Conservation (phyloP, 2,888 invertebrate genomes). For the Ochropleura plecta region DNA sequence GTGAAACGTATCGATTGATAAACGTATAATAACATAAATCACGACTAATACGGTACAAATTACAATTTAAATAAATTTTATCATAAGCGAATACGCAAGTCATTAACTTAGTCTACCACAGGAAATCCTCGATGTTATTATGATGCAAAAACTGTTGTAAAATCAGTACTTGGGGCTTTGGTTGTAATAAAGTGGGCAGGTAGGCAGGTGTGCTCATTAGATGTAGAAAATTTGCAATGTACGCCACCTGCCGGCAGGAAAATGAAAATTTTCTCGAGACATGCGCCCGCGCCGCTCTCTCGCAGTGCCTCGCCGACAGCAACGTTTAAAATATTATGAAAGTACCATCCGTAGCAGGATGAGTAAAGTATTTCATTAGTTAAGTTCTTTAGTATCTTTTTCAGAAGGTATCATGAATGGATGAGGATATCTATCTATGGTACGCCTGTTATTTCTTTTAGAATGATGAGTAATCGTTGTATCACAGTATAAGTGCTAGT, state of each 20-base stretch:
- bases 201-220: slow-evolving; percentile 74
- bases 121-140: slow-evolving; percentile 74
- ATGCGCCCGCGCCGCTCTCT: slow-evolving; percentile 51
- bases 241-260: slow-evolving; percentile 81
- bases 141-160: slow-evolving; percentile 77
- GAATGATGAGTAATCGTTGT: background rate
- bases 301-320: slow-evolving; percentile 26
- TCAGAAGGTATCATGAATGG: slow-evolving; percentile 5
- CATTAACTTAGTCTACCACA: slow-evolving; percentile 57
- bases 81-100: slow-evolving; percentile 27
- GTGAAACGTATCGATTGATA: background rate
- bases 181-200: slow-evolving; percentile 68
- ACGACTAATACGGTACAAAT: slow-evolving; percentile 12
- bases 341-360: slow-evolving; percentile 37
- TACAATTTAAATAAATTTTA: slow-evolving; percentile 26
- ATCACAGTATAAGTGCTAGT: too few species aligned
- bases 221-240: slow-evolving; percentile 78
- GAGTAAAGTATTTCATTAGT: slow-evolving; percentile 19
- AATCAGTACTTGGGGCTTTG: slow-evolving; percentile 64
- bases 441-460: background rate
- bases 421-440: slow-evolving; percentile 12
- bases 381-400: background rate
- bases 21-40: slow-evolving; percentile 21
- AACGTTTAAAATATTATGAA: slow-evolving; percentile 57
- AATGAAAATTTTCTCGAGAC: slow-evolving; percentile 82